Evolutionary conservation across 2,113 vertebrate species (phyloP), one percentile per base, ranked within the genome.

Genomic region (Dicerorhinus sumatrensis): DNA sequence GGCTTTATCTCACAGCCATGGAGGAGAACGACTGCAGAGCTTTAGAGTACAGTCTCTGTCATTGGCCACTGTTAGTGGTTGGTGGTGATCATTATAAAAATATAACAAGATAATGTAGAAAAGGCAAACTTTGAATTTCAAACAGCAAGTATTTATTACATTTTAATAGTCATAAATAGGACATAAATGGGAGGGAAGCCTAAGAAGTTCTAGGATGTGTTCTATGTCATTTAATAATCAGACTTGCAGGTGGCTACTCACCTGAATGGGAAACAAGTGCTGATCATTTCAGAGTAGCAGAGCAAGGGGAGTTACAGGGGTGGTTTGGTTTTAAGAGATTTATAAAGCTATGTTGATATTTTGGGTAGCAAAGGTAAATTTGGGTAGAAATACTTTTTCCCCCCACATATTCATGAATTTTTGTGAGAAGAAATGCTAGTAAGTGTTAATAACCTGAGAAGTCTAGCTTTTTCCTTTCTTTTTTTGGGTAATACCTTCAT

Each of bases 51-150:
- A 36, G 77, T 25, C 17, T 36, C 21, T 85, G 27, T 79, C 56
- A 17, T 6, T 94, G 62, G 63, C 65, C 51, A 51, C 48, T 46
- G 27, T 80, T n/a, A 27, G 36, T 60, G 21, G 63, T 93, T 60
- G 21, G 63, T 93, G 56, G 31, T 89, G 42, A 23, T 89, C 58
- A 88, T 94, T 91, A 83, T 39, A 88, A 72, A 76, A 96, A 51
- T 39, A 56, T 79, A 60, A 60, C 14, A 89, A 87, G 51, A 65
- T 88, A 67, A 84, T 62, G 75, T 31, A 21, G 51, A 60, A 87
- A 93, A 89, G 33, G 65, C 46, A 63, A 27, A 33, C 27, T 73
- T 76, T 77, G 25, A 85, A 69, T n/a, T 77, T 80, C 8, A 89
- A 84, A 29, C 36, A 77, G 14, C 76, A 90, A 69, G 25, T 9